phyloP scores from a whole-genome alignment of 1,140 invertebrate genomes.

The Trinorchestia longiramus region DNA sequence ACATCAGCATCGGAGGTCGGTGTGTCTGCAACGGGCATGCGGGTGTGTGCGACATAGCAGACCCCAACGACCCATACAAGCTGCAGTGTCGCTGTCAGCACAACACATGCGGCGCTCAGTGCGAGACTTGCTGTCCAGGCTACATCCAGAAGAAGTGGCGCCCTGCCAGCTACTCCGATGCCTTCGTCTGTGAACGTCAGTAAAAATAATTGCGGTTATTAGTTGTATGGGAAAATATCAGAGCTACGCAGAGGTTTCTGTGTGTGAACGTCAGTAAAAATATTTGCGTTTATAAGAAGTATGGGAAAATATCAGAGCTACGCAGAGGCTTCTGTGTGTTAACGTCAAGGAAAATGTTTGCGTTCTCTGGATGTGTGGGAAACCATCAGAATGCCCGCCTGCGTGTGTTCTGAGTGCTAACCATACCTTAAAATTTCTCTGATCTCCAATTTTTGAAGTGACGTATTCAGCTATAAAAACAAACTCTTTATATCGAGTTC shows the following conservation, averaged over 20 bases:
- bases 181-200: conserved; percentile 91
- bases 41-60: conserved; percentile 89
- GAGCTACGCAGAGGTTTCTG: conserved; percentile 80
- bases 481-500: too few relatives aligned
- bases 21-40: conserved; percentile 99
- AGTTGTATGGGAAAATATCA: too few relatives aligned
- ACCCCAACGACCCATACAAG: conserved; percentile 82
- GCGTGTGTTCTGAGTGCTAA: neutral
- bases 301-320: too few relatives aligned
- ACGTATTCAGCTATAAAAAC: too few relatives aligned
- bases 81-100: conserved; percentile 94
- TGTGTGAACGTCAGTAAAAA: conserved; percentile 86
- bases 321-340: conserved; percentile 82
- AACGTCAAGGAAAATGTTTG: conserved; percentile 78
- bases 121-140: conserved; percentile 90
- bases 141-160: conserved; percentile 96
- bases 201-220: conserved; percentile 65
- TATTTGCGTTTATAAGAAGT: too few relatives aligned
- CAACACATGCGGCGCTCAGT: conserved; percentile 96
- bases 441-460: neutral
- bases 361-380: too few relatives aligned
- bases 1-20: conserved; percentile 96
- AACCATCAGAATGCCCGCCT: too few relatives aligned
- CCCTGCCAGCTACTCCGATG: conserved; percentile 80
- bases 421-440: neutral